A percentile compares a stretch with the other conserved stretches of the same genome.
These are phyloP conservation scores for Acleris emargana DNA, from an alignment of 2,888 invertebrate species.

Conservation along the genomic window DNA sequence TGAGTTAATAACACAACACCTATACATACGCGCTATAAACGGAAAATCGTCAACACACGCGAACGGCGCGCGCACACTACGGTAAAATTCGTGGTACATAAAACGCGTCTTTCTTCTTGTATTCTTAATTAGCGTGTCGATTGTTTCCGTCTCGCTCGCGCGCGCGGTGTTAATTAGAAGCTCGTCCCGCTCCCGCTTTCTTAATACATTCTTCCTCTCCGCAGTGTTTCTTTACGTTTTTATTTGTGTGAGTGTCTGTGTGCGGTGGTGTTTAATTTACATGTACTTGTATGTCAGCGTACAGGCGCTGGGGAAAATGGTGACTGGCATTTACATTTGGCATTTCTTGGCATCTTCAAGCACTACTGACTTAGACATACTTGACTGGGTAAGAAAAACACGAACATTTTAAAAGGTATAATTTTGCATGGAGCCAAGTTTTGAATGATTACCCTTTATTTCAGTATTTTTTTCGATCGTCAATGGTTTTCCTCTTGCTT, in stretches of 20 bases:
- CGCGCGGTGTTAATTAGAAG: conserved; percentile 76
- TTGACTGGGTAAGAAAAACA: no score
- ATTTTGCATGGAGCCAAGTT: no score
- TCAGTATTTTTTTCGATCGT: no score
- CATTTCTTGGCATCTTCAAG: background rate
- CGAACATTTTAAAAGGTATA: no score
- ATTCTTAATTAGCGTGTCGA: conserved; percentile 88
- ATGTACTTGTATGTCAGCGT: conserved; percentile 82
- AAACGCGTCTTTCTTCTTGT: conserved; percentile 86
- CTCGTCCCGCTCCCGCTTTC: conserved; percentile 81
- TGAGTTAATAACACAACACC: conserved; percentile 80
- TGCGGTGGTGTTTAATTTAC: conserved; percentile 83
- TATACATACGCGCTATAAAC: conserved; percentile 56
- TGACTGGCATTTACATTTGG: conserved; percentile 25
- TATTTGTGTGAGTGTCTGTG: conserved; percentile 83
- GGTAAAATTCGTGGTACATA: conserved; percentile 74
- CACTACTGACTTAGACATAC: no score
- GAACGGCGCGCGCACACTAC: conserved; percentile 58
- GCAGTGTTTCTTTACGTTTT: conserved; percentile 83
- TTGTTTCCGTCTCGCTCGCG: conserved; percentile 68
- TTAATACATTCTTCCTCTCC: conserved; percentile 84
- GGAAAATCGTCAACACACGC: conserved; percentile 41
- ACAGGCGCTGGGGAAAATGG: conserved; percentile 58
- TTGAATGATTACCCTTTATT: no score
- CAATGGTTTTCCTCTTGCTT: no score